Percentiles rank a stretch among this genome's conserved stretches.
These are phyloP conservation scores for Eumaeus atala DNA, from an alignment of 1,140 invertebrate species.

Conservation along the genomic window DNA sequence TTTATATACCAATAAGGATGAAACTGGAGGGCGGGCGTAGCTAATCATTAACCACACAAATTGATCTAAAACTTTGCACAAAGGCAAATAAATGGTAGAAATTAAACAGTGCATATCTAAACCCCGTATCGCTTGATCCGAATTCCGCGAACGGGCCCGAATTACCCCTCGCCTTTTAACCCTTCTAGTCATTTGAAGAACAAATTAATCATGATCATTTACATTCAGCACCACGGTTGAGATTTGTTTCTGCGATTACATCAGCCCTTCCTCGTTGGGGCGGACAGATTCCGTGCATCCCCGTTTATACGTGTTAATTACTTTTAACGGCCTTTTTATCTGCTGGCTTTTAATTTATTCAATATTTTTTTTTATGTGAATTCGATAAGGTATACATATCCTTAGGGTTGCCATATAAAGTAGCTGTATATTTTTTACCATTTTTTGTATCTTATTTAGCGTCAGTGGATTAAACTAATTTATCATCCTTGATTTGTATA, in stretches of 20 bases:
- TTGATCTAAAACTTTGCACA: constrained; percentile 51
- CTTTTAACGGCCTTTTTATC: constrained; percentile 27
- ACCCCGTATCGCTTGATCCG: constrained; percentile 39
- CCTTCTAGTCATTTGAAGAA: constrained; percentile 71
- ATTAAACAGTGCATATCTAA: constrained; percentile 61
- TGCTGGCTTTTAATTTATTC: constrained; percentile 1
- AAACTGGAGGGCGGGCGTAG: not conserved
- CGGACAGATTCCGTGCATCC: constrained; percentile 58
- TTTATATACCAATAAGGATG: no score
- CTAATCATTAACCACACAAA: constrained; percentile 37
- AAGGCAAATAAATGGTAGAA: constrained; percentile 62
- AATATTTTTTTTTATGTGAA: not conserved
- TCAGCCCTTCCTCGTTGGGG: constrained; percentile 58
- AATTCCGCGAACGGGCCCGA: constrained; percentile 51
- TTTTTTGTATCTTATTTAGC: no score
- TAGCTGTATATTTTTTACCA: no score
- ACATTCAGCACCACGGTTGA: constrained; percentile 65
- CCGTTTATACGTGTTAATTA: constrained; percentile 57
- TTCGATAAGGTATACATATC: no score
- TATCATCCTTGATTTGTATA: no score
- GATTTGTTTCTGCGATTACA: constrained; percentile 72
- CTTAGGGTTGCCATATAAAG: no score
- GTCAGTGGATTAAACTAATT: no score
- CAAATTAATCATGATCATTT: constrained; percentile 74
- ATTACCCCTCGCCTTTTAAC: constrained; percentile 63